Evolutionary conservation across 1,140 invertebrate genomes (phyloP).

Genomic region (Lordiphosa mommai): DNA sequence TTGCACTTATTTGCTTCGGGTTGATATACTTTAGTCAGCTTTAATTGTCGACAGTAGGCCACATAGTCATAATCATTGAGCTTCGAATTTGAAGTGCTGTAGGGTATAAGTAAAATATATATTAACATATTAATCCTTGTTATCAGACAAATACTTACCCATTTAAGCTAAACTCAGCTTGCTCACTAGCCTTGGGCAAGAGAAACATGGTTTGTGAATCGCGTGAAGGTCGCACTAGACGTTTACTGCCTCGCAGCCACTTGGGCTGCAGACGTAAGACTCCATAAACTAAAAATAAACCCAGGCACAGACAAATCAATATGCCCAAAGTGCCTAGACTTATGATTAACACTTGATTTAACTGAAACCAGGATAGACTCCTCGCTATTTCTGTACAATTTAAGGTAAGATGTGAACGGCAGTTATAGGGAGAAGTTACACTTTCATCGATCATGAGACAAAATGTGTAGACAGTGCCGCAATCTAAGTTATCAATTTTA

Average conservation of each 20-base stretch:
- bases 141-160: slow-evolving; percentile 2
- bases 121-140: no score
- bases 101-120: neutral
- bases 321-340: slow-evolving; percentile 20
- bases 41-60: slow-evolving; percentile 43
- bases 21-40: slow-evolving; percentile 20
- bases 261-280: slow-evolving; percentile 35
- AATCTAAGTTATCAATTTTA: slow-evolving; percentile 6
- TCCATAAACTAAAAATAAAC: slow-evolving; percentile 28
- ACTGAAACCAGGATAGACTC: slow-evolving; percentile 27
- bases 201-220: slow-evolving; percentile 36
- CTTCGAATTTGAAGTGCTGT: neutral
- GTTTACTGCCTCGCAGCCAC: slow-evolving; percentile 27
- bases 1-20: slow-evolving; percentile 48
- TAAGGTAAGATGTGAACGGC: slow-evolving; percentile 29
- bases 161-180: slow-evolving; percentile 5
- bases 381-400: slow-evolving; percentile 1
- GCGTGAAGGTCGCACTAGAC: neutral
- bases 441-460: slow-evolving; percentile 20
- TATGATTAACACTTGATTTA: slow-evolving; percentile 19
- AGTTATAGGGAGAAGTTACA: slow-evolving; percentile 19
- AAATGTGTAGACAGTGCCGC: slow-evolving; percentile 23
- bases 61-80: slow-evolving; percentile 33
- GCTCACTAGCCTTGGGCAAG: slow-evolving; percentile 8
- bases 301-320: slow-evolving; percentile 25